Evolutionary conservation across 53 echinoderm and acorn worm species (phyloP).

Genomic region (Luidia sarsii): DNA sequence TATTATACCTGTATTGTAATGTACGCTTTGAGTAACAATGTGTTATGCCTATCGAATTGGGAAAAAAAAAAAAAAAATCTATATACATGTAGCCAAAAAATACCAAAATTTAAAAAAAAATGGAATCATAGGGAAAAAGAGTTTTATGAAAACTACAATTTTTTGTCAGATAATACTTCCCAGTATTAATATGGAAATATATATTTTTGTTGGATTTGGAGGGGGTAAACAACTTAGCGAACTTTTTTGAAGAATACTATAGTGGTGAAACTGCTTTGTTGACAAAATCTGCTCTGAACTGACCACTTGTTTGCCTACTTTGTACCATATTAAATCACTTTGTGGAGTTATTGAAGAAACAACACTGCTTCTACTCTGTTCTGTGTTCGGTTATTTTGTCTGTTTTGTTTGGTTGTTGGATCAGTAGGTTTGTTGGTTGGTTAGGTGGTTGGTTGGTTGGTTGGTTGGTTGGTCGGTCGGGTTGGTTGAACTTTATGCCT

Average conservation of each 20-base stretch:
- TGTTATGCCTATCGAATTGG: constrained; percentile 22
- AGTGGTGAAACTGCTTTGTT: constrained; percentile 42
- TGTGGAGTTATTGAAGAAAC: constrained; percentile 58
- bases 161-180: constrained; percentile 44
- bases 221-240: constrained; percentile 37
- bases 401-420: too few species aligned
- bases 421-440: too few species aligned
- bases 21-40: constrained; percentile 41
- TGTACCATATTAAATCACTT: constrained; percentile 55
- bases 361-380: too few species aligned
- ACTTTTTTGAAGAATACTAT: constrained; percentile 27
- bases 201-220: constrained; percentile 50
- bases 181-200: constrained; percentile 59
- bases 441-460: too few species aligned
- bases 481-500: too few species aligned
- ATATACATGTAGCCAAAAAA: constrained; percentile 45
- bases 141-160: constrained; percentile 38
- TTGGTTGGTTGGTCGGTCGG: too few species aligned
- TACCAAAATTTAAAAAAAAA: neutral
- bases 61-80: too few species aligned
- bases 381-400: too few species aligned
- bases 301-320: constrained; percentile 56
- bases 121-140: constrained; percentile 10
- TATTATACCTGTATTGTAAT: constrained; percentile 51
- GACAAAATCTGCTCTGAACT: constrained; percentile 38